Conservation (phyloP, 2,797 vertebrate species). For the Micrastur ruficollis region DNA sequence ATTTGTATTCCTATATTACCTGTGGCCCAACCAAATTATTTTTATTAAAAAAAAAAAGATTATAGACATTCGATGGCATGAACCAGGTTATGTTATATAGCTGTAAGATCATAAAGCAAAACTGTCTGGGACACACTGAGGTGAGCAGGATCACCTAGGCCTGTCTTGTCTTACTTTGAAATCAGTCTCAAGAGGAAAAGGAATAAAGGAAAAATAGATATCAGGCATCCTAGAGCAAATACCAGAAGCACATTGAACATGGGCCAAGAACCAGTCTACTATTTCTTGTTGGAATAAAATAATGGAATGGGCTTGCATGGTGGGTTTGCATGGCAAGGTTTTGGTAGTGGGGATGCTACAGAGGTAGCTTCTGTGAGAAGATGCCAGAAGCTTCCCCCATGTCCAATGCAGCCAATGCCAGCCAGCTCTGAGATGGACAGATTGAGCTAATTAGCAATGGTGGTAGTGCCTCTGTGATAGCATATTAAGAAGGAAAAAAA, state of each 20-base stretch:
- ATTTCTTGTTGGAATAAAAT: not conserved
- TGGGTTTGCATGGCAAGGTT: too few species aligned
- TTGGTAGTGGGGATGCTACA: too few species aligned
- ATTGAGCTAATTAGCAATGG: too few species aligned
- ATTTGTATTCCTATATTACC: not conserved
- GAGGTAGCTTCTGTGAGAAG: too few species aligned
- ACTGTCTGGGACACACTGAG: not conserved
- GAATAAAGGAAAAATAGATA: not conserved
- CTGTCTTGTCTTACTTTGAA: not conserved
- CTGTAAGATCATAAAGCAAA: not conserved
- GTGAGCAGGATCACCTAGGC: not conserved
- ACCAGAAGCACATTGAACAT: not conserved
- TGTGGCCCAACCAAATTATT: not conserved
- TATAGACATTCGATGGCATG: not conserved
- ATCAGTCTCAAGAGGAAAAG: not conserved
- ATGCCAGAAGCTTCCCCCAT: too few species aligned
- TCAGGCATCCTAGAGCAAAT: not conserved
- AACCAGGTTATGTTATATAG: not conserved
- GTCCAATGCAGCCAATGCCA: too few species aligned
- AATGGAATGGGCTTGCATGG: not conserved
- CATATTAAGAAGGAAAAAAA: too few species aligned
- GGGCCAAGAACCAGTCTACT: not conserved
- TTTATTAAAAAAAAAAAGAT: not conserved
- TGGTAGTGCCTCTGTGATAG: too few species aligned
- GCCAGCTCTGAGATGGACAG: too few species aligned